Percentiles rank a stretch among this genome's conserved stretches.
Evolutionary conservation across 2,113 vertebrate genomes (phyloP).

Genomic region (Ornithorhynchus anatinus): DNA sequence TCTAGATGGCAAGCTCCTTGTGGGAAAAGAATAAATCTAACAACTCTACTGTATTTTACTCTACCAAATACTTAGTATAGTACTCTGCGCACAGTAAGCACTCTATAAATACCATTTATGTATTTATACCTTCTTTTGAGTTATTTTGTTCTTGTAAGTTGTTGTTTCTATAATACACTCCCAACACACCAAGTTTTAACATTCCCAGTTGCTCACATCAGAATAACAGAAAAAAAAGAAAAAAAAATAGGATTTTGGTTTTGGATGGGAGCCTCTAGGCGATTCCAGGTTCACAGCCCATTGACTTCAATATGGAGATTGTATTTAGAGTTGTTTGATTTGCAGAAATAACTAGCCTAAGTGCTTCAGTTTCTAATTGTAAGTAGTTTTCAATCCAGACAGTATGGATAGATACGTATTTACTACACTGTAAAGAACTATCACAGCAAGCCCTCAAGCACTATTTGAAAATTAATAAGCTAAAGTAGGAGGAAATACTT

Average conservation of each 20-base stretch:
- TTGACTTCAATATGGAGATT: conserved; percentile 74
- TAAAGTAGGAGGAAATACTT: conserved; percentile 79
- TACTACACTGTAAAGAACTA: conserved; percentile 81
- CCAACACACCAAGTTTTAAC: too few species aligned
- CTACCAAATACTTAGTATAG: too few species aligned
- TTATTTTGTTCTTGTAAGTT: too few species aligned
- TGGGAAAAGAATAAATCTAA: too few species aligned
- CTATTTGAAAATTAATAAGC: conserved; percentile 86
- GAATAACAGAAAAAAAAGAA: conserved; percentile 45
- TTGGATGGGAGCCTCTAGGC: conserved; percentile 47
- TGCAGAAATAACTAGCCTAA: conserved; percentile 78
- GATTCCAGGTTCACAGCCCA: conserved; percentile 60
- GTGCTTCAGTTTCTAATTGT: conserved; percentile 76
- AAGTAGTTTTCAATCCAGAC: conserved; percentile 83
- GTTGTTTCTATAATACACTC: too few species aligned
- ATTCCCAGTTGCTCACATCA: too few species aligned
- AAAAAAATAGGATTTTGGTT: conserved; percentile 49
- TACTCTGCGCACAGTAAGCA: too few species aligned
- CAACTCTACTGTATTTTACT: too few species aligned
- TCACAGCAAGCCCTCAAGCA: conserved; percentile 83
- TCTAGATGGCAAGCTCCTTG: too few species aligned
- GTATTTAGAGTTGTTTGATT: conserved; percentile 74
- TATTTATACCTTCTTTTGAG: too few species aligned
- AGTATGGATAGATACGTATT: conserved; percentile 78
- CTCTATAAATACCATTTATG: too few species aligned